Evolutionary conservation across 1,140 invertebrate genomes (phyloP).

Genomic region (Branchinecta lindahli): DNA sequence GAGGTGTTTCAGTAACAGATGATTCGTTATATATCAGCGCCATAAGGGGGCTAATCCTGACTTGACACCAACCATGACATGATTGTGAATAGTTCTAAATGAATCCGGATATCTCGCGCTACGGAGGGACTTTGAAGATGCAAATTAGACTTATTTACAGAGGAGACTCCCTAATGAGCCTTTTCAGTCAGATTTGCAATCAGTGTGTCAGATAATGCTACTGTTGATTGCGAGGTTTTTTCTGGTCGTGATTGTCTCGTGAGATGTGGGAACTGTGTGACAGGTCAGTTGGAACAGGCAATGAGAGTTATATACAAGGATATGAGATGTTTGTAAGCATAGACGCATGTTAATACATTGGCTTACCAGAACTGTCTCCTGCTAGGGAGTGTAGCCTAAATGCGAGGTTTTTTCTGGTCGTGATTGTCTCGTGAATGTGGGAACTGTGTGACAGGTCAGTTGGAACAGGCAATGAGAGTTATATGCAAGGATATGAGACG

Average conservation of each 20-base stretch:
- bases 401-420: not conserved
- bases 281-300: no score
- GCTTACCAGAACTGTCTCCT: no score
- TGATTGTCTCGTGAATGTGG: no score
- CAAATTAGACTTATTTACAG: conserved; percentile 3
- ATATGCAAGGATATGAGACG: no score
- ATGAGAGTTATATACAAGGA: no score
- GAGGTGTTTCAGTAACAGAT: not conserved
- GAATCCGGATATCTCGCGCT: not conserved
- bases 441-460: no score
- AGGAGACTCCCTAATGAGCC: conserved; percentile 1
- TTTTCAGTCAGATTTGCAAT: conserved; percentile 2
- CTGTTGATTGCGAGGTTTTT: not conserved
- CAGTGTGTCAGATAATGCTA: not conserved
- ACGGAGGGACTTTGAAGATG: not conserved
- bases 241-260: no score
- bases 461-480: no score
- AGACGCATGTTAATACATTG: no score
- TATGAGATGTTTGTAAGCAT: no score
- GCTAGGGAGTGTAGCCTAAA: no score
- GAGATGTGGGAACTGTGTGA: no score
- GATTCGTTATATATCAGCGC: not conserved
- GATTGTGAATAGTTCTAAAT: conserved; percentile 1
- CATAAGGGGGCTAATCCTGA: conserved; percentile 4
- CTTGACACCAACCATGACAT: not conserved